A percentile compares a stretch with the other conserved stretches of the same genome.
phyloP scores from a whole-genome alignment of 1,140 invertebrate species.

The Cherax quadricarinatus region DNA sequence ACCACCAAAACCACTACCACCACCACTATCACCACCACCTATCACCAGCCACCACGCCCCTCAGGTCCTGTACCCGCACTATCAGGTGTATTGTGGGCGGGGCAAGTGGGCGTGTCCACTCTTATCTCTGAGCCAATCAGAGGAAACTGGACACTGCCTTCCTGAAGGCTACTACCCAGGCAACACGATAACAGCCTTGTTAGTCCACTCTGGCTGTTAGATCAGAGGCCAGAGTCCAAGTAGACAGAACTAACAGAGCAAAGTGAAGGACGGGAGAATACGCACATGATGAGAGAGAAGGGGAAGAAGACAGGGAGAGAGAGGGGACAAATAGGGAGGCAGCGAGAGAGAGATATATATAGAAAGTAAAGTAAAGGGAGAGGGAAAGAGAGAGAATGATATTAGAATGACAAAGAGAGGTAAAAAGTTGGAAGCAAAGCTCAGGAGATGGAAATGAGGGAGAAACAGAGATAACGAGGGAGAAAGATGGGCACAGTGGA shows the following conservation, averaged over 20 bases:
- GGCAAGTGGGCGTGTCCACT: conserved; percentile 17
- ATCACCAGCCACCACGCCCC: not conserved
- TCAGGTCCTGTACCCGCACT: not conserved
- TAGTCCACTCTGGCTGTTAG: not conserved
- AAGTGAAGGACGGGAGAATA: no score
- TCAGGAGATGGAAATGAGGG: not conserved
- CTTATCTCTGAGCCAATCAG: conserved; percentile 31
- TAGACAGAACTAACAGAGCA: no score
- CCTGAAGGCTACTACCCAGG: conserved; percentile 18
- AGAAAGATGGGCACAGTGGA: no score
- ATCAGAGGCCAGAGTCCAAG: no score
- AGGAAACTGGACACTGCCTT: conserved; percentile 20
- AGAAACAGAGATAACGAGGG: not conserved
- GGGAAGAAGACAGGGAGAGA: no score
- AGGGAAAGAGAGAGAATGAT: not conserved
- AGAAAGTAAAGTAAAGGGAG: conserved; percentile 2
- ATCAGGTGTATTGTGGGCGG: not conserved
- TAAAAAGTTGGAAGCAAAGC: not conserved
- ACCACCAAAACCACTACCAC: not conserved
- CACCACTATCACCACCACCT: not conserved
- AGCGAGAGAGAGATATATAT: not conserved
- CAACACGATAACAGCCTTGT: not conserved
- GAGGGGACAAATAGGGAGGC: not conserved
- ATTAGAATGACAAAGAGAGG: no score
- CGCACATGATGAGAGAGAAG: not conserved